Percentiles rank a stretch among this genome's conserved stretches.
Evolutionary conservation across 2,797 vertebrate species (phyloP).

Genomic region (Gouania willdenowi): DNA sequence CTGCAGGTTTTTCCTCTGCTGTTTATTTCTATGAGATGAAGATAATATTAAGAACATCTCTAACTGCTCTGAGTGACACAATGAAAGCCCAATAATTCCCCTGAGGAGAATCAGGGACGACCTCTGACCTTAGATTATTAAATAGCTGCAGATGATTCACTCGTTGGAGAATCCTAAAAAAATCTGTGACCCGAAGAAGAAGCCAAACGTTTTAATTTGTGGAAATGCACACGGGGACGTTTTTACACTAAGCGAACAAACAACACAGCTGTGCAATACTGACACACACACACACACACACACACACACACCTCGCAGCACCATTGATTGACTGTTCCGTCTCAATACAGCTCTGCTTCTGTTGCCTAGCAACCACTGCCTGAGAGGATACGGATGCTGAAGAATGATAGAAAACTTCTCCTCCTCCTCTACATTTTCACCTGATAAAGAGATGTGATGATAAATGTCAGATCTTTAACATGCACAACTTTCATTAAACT

Average conservation of each 20-base stretch:
- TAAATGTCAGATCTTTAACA: too few species aligned
- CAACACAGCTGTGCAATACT: constrained; percentile 27
- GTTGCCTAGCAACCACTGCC: constrained; percentile 79
- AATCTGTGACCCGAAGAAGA: constrained; percentile 2
- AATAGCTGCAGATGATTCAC: constrained; percentile 11
- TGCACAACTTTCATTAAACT: too few species aligned
- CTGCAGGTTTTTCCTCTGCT: constrained; percentile 33
- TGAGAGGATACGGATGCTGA: constrained; percentile 64
- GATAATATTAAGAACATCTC: constrained; percentile 55
- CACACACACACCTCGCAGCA: constrained; percentile 46
- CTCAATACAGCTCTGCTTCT: constrained; percentile 80
- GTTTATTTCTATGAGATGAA: constrained; percentile 32
- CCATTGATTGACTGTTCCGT: constrained; percentile 80
- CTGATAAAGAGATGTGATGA: constrained; percentile 60
- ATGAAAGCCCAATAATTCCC: constrained; percentile 43
- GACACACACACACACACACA: constrained; percentile 17
- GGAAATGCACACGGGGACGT: constrained; percentile 5
- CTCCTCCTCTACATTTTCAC: constrained; percentile 57
- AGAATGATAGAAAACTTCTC: too few species aligned
- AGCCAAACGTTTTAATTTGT: constrained; percentile 1
- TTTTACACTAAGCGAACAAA: constrained; percentile 24
- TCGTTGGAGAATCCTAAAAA: too few species aligned
- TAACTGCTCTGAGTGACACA: constrained; percentile 23
- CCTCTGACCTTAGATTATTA: constrained; percentile 35
- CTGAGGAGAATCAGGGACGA: constrained; percentile 16